Base-by-base conservation (phyloP, 92 coral and sea anemone genomes). In the Metridium senile region DNA sequence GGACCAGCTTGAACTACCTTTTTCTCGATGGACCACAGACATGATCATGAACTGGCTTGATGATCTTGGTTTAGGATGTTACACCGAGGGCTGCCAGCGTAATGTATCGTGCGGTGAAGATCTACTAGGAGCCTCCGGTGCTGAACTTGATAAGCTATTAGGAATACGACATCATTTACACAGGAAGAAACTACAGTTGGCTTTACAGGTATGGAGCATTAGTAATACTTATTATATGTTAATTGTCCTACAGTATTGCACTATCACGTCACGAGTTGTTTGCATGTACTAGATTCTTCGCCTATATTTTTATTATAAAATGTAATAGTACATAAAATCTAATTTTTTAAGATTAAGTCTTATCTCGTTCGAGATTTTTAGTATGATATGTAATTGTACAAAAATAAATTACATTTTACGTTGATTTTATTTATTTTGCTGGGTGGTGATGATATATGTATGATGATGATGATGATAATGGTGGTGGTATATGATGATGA, bases 1-100 rank as follows among this genome's bases (percentile, higher is more conserved):
- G 65, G 93, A 93, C 22, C 96, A 92, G 61, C 64, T 93, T 27
- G 97, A 96, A 73, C 82, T 96, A 45, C 99, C 99, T 0, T 96
- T 96, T 26, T 74, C 86, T 69, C 82, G 84, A 33, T 96, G 99
- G 99, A 87, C 84, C 62, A 79, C 89, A 25, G 91, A 96, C 71
- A 96, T 96, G 99, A 90, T 96, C 33, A 53, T 89, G 78, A 96
- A 92, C 57, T 96, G 99, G 99, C 76, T 96, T 20, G 99, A 89
- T 78, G 99, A 95, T 34, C 97, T 92, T 57, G 97, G 99, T 33
- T 56, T 95, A 26, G 97, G 93, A 1, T 91, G 86, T 31, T 95
- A 95, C 39, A 39, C 90, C 6, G 90, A 81, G 26, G 81, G 75
- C 16, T 92, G 97, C 72, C 66, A 83, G 16, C 81, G 56, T 30